These are phyloP conservation scores for Alosa sapidissima DNA, from an alignment of 2,797 vertebrate species.

Conservation along the genomic window DNA sequence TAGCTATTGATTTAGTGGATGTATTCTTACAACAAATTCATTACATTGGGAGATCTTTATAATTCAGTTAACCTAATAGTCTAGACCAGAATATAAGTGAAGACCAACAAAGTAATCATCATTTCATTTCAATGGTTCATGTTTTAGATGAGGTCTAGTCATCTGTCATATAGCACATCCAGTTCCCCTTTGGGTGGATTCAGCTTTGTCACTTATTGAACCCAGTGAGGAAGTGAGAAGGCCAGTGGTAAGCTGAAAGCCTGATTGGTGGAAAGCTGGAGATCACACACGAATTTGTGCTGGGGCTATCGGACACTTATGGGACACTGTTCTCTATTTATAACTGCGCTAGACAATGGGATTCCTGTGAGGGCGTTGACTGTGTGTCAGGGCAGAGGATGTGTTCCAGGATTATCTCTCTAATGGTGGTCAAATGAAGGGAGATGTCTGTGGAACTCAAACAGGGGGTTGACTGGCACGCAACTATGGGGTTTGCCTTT, in stretches of 20 bases:
- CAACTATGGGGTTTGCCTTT: not conserved
- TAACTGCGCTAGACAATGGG: conserved; percentile 51
- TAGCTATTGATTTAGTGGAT: no score
- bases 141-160: not conserved
- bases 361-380: conserved; percentile 43
- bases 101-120: not conserved
- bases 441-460: not conserved
- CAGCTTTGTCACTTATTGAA: not conserved
- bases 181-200: not conserved
- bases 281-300: conserved; percentile 46
- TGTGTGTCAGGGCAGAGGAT: conserved; percentile 44
- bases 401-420: conserved; percentile 47
- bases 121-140: not conserved
- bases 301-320: conserved; percentile 26
- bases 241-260: conserved; percentile 35
- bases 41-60: not conserved
- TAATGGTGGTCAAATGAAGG: conserved; percentile 37
- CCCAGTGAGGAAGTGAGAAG: not conserved
- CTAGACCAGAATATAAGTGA: not conserved
- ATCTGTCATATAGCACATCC: not conserved
- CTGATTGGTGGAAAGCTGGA: conserved; percentile 47
- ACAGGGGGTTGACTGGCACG: not conserved
- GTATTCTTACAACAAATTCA: no score
- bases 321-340: conserved; percentile 47
- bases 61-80: not conserved